These are phyloP conservation scores for Gorsachius goisagi DNA, from an alignment of 2,113 vertebrate genomes.

Conservation along the genomic window DNA sequence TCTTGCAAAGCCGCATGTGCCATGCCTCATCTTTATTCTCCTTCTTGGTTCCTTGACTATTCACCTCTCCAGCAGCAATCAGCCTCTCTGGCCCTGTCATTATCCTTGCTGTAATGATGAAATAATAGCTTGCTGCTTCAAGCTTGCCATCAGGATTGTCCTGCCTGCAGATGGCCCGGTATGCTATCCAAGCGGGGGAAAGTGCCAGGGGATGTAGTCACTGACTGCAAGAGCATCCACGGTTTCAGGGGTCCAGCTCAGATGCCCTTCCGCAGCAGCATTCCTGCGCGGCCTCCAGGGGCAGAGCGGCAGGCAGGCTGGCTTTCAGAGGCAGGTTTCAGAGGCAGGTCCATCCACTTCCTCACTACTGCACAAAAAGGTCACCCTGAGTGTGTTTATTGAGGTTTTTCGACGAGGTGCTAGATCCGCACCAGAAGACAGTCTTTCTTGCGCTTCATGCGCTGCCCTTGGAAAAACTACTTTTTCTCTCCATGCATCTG, in stretches of 20 bases:
- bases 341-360: not conserved
- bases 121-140: conserved; percentile 28
- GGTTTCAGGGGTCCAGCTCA: not conserved
- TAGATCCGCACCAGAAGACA: not conserved
- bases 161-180: conserved; percentile 33
- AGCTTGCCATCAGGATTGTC: conserved; percentile 20
- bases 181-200: not conserved
- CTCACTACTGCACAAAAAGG: not conserved
- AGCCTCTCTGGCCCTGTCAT: not conserved
- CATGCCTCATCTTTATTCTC: not conserved
- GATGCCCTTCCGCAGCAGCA: not conserved
- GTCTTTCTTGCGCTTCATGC: not conserved
- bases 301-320: not conserved
- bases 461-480: not conserved
- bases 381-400: not conserved
- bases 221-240: not conserved
- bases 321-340: not conserved
- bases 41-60: conserved; percentile 11
- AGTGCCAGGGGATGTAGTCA: not conserved
- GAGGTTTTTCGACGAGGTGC: not conserved
- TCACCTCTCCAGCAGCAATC: conserved; percentile 31
- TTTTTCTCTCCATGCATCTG: not conserved
- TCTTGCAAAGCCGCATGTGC: not conserved
- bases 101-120: conserved; percentile 25
- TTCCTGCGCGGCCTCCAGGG: not conserved